phyloP scores from a whole-genome alignment of 1,140 invertebrate species.

The Pogonognathellus flavescens region DNA sequence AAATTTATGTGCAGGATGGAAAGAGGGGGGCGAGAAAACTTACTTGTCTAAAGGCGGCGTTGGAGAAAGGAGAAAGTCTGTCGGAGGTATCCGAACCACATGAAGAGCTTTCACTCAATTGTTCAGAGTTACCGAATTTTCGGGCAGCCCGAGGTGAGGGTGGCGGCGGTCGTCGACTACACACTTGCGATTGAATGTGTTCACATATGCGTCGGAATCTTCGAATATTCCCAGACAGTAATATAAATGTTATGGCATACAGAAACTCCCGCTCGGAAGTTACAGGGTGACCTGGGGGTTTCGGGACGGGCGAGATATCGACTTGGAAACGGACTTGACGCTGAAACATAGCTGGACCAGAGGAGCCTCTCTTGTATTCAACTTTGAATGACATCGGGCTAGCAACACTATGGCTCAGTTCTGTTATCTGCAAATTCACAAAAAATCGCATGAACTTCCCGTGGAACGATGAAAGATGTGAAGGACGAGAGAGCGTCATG shows the following conservation, averaged over 20 bases:
- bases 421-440: slow-evolving; percentile 85
- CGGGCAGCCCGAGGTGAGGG: slow-evolving; percentile 80
- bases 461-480: no score
- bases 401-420: slow-evolving; percentile 97
- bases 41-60: slow-evolving; percentile 71
- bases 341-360: slow-evolving; percentile 95
- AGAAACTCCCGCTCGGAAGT: slow-evolving; percentile 84
- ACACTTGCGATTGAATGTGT: slow-evolving; percentile 92
- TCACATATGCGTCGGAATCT: slow-evolving; percentile 96
- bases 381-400: slow-evolving; percentile 98
- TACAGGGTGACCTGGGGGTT: slow-evolving; percentile 75
- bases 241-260: slow-evolving; percentile 95
- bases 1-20: no score
- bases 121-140: slow-evolving; percentile 75
- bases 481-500: no score
- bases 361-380: slow-evolving; percentile 94
- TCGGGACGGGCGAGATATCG: slow-evolving; percentile 72
- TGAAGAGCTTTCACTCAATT: slow-evolving; percentile 84
- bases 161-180: slow-evolving; percentile 77
- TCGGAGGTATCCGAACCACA: slow-evolving; percentile 87
- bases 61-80: slow-evolving; percentile 76
- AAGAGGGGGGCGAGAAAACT: not conserved
- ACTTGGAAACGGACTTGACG: slow-evolving; percentile 96
- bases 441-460: not conserved
- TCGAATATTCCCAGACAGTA: slow-evolving; percentile 94